Evolutionary conservation across 2,113 vertebrate genomes (phyloP).

Genomic region (Pedetes capensis): DNA sequence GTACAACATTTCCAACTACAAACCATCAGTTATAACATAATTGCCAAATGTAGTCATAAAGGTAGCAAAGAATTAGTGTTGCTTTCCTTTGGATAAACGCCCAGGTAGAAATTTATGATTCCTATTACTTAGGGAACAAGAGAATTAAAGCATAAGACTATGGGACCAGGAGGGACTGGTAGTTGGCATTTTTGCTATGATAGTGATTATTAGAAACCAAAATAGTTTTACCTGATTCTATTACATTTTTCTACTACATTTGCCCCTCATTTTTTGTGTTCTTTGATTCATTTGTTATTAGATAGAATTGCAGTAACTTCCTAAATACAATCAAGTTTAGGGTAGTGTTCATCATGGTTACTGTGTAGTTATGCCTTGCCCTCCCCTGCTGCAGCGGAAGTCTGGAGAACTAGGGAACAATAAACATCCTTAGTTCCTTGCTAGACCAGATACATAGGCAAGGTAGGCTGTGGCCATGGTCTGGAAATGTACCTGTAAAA

Average conservation of each 20-base stretch:
- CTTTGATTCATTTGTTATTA: neutral
- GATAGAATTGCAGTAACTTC: neutral
- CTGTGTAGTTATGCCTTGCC: neutral
- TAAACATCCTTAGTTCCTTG: neutral
- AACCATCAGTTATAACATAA: neutral
- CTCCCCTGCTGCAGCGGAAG: neutral
- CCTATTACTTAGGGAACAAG: neutral
- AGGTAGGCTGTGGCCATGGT: neutral
- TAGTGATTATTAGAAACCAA: neutral
- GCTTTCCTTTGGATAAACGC: neutral
- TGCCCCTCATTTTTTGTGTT: neutral
- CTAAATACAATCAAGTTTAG: neutral
- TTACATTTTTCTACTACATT: neutral
- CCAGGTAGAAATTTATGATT: neutral
- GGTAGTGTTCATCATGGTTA: neutral
- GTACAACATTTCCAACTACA: neutral
- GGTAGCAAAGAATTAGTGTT: neutral
- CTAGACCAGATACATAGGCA: neutral
- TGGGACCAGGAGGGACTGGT: too few species aligned
- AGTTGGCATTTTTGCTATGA: neutral
- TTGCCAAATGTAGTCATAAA: too few species aligned
- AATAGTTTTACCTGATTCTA: neutral
- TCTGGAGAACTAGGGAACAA: neutral
- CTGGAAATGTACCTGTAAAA: neutral
- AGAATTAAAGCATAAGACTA: neutral